Percentiles rank a stretch among this genome's conserved stretches.
These are phyloP conservation scores for Phasia obesa DNA, from an alignment of 2,888 invertebrate genomes.

Conservation along the genomic window DNA sequence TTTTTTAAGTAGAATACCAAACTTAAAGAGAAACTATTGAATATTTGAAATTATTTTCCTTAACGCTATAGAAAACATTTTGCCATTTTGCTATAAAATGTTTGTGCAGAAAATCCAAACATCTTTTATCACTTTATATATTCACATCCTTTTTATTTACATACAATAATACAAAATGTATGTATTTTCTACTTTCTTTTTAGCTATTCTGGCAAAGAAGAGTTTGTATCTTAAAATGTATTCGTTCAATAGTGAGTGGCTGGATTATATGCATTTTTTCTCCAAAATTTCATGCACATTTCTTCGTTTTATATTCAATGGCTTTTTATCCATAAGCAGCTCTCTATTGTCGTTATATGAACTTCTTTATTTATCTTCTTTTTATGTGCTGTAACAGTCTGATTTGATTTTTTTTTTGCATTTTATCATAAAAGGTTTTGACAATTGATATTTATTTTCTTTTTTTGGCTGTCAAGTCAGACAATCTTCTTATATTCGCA, in stretches of 20 bases:
- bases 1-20: neutral
- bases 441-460: slow-evolving; percentile 62
- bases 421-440: slow-evolving; percentile 61
- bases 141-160: slow-evolving; percentile 37
- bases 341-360: slow-evolving; percentile 43
- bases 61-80: slow-evolving; percentile 18
- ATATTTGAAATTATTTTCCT: neutral
- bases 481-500: slow-evolving; percentile 21
- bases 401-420: slow-evolving; percentile 2
- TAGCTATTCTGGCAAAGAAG: neutral
- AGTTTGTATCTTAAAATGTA: slow-evolving; percentile 32
- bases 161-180: no score
- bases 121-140: slow-evolving; percentile 26
- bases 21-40: neutral
- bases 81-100: slow-evolving; percentile 45
- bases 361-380: slow-evolving; percentile 5
- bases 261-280: slow-evolving; percentile 39
- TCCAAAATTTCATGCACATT: slow-evolving; percentile 31
- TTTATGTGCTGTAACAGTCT: neutral
- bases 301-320: slow-evolving; percentile 39
- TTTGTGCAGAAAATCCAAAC: slow-evolving; percentile 8
- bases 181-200: neutral
- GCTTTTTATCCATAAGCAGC: slow-evolving; percentile 61
- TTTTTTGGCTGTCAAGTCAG: slow-evolving; percentile 56
- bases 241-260: slow-evolving; percentile 10